Base-by-base conservation (phyloP, 2,888 invertebrate species). In the Limnephilus rhombicus region DNA sequence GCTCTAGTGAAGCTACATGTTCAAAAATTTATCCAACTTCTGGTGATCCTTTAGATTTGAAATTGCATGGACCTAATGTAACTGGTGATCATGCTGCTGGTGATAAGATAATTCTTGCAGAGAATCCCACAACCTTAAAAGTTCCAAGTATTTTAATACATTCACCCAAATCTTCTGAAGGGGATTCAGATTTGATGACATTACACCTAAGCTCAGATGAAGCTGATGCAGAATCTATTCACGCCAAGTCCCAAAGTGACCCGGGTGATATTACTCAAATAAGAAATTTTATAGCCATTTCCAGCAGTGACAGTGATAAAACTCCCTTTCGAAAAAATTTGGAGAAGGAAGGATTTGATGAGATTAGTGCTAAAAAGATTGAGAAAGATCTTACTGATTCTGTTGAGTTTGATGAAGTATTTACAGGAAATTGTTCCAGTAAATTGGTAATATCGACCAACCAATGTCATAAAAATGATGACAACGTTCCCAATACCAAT, bases 331-430 rank as follows among this genome's bases (percentile, higher is more conserved):
- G 95, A 90, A 94, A 94, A 29, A 95, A 96, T 94, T 94, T 96
- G 94, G 94, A 96, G 18, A 95, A 95, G 94, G 94, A 96, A 94
- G 96, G 96, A 31, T 96, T 96, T 94, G 96, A 96, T 94, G 94
- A 94, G 4, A 95, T 95, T 94, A 96, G 96, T 2, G 96, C 96
- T 11, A 96, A 95, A 95, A 96, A 94, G 91, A 95, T 96, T 45
- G 96, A 96, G 94, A 94, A 95, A 41, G 96, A 96, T 94, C 94
- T 96, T 92, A 94, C 96, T 9, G 95, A 92, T 90, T 85, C 85
- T 24, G 80, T 83, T 53, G 83, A 5, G 12, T 24, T 49, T 49
- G 90, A 49, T 18, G 49, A 90, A 5, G 95, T 94, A 94, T 95
- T 3, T 94, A 95, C 9, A 94, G 94, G 92, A 34, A 94, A 94